Evolutionary conservation across 2,888 invertebrate species (phyloP), one percentile per base, ranked within the genome.

Genomic region (Ashinkailepas kermadecensis): DNA sequence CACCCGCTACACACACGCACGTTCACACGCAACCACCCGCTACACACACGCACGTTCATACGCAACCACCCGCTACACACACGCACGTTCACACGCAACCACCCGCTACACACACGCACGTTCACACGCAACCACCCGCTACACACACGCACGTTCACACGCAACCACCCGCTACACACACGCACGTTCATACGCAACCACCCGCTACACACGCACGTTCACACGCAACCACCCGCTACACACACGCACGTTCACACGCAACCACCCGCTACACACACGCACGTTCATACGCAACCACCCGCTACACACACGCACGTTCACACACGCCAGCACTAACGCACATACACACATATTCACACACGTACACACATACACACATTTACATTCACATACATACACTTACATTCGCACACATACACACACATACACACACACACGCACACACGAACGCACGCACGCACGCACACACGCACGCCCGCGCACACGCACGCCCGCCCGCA

Each of bases 351-450:
- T 21, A 18, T 21, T 2, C 62, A 62, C 62, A 62, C 62, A 62
- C 62, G 84, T 85, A 54, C 83, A 90, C 89, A 62, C 62, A 84
- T 85, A 54, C 83, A 90, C 89, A 39, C 39, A 3, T 3, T 1
- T 39, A 39, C 39, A 39, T 39, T 4, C 39, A 39, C 39, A 39
- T 39, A 39, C 4, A 39, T 39, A 39, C 39, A 39, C 39, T 39
- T 39, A 39, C 39, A 39, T 39, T 39, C 39, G 39, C 39, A 39
- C 4, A 39, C 39, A 39, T 3, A 39, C 4, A 39, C 39, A 39
- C 39, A 39, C 4, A 4, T 4, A 39, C 39, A 39, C 39, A 39
- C 39, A 39, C 39, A 39, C 39, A 39, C 39, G 4, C 39, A 39
- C 39, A 39, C 39, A 39, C 39, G 4, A 1, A 39, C 39, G 4